A percentile compares a stretch with the other conserved stretches of the same genome.
phyloP scores from a whole-genome alignment of 1,140 invertebrate species.

The Diorhabda elongata region DNA sequence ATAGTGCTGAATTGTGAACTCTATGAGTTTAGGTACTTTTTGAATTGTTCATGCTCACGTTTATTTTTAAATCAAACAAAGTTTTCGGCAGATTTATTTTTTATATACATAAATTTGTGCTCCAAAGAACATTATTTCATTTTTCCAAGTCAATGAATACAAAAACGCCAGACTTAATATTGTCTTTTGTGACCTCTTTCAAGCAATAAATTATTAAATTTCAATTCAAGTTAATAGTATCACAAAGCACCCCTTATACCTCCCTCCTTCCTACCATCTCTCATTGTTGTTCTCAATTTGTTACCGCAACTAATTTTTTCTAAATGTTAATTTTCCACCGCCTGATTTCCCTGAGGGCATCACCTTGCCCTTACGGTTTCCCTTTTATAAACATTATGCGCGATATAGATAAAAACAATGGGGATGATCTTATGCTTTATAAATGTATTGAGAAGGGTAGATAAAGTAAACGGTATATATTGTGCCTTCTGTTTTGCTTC shows the following conservation, averaged over 20 bases:
- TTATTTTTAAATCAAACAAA: too few relatives aligned
- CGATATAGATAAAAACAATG: constrained; percentile 18
- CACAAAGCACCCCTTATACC: background rate
- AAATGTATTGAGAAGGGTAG: constrained; percentile 14
- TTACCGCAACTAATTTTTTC: constrained; percentile 14
- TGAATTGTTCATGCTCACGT: too few relatives aligned
- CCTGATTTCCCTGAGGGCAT: constrained; percentile 15
- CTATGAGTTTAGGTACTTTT: too few relatives aligned
- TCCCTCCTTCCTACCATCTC: background rate
- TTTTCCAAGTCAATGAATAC: constrained; percentile 2
- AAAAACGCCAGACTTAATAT: background rate
- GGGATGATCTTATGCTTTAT: constrained; percentile 13
- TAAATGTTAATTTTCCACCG: constrained; percentile 16
- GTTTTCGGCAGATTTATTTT: too few relatives aligned
- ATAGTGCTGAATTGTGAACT: too few relatives aligned
- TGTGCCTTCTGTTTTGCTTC: background rate
- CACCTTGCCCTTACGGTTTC: constrained; percentile 12
- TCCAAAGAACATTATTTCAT: background rate
- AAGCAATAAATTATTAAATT: constrained; percentile 12
- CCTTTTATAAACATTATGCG: constrained; percentile 12
- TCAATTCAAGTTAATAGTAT: constrained; percentile 4
- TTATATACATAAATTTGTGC: background rate
- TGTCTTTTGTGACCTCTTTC: constrained; percentile 6
- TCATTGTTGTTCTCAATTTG: constrained; percentile 5
- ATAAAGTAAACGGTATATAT: constrained; percentile 7